phyloP scores from a whole-genome alignment of 2,888 invertebrate genomes.

The Lamellibrachia satsuma region DNA sequence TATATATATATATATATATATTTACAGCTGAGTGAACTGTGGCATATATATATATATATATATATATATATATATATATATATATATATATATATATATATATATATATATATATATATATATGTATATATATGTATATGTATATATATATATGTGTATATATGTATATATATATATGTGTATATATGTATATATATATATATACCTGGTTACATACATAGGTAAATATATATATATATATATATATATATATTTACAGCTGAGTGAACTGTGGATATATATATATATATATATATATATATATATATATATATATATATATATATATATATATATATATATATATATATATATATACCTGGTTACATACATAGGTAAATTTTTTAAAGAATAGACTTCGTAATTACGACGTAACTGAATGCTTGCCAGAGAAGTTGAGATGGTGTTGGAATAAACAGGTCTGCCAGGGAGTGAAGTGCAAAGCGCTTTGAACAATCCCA shows the following conservation, averaged over 20 bases:
- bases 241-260: background rate
- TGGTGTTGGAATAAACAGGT: too few species aligned
- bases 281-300: background rate
- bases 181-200: slow-evolving; percentile 24
- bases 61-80: slow-evolving; percentile 5
- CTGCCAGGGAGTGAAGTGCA: too few species aligned
- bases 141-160: background rate
- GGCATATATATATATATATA: background rate
- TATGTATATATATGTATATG: too few species aligned
- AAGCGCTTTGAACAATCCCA: too few species aligned
- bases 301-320: slow-evolving; percentile 30
- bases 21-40: too few species aligned
- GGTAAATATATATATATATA: background rate
- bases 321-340: slow-evolving; percentile 20
- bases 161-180: slow-evolving; percentile 27
- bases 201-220: slow-evolving; percentile 20
- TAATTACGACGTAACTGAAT: too few species aligned
- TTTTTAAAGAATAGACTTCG: too few species aligned
- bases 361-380: background rate
- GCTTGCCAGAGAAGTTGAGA: too few species aligned
- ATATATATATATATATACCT: slow-evolving; percentile 26
- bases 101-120: too few species aligned
- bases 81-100: background rate
- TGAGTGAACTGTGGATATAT: too few species aligned
- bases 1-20: background rate